These are phyloP conservation scores for Noctuana brunneofusca DNA, from an alignment of 2,888 invertebrate species.

Conservation along the genomic window DNA sequence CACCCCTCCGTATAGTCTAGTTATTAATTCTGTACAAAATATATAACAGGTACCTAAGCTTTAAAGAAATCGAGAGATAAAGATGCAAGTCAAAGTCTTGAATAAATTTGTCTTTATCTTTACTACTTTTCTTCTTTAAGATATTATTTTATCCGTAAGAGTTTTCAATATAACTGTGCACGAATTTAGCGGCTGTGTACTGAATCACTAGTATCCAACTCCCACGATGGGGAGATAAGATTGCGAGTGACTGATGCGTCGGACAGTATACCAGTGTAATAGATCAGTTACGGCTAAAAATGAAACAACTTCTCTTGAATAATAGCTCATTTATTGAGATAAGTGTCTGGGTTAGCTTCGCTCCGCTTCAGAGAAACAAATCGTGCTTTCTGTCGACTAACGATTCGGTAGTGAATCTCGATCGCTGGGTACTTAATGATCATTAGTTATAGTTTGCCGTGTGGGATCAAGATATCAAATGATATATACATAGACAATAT, in stretches of 20 bases:
- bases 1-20: no score
- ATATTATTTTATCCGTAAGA: not conserved
- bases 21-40: no score
- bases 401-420: slow-evolving; percentile 33
- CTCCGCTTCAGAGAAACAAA: slow-evolving; percentile 39
- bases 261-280: slow-evolving; percentile 69
- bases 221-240: slow-evolving; percentile 78
- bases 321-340: slow-evolving; percentile 77
- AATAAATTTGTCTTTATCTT: no score
- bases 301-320: slow-evolving; percentile 59
- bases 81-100: no score
- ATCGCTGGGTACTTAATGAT: slow-evolving; percentile 26
- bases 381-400: slow-evolving; percentile 28
- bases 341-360: slow-evolving; percentile 65
- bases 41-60: no score
- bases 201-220: slow-evolving; percentile 53
- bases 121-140: not conserved
- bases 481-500: not conserved
- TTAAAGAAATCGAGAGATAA: no score
- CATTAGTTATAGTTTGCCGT: slow-evolving; percentile 30
- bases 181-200: slow-evolving; percentile 47
- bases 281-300: slow-evolving; percentile 68
- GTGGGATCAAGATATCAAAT: slow-evolving; percentile 30
- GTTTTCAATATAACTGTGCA: slow-evolving; percentile 20
- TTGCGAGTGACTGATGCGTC: slow-evolving; percentile 75